phyloP scores from a whole-genome alignment of 2,888 invertebrate genomes.

The Anaspis maculata region DNA sequence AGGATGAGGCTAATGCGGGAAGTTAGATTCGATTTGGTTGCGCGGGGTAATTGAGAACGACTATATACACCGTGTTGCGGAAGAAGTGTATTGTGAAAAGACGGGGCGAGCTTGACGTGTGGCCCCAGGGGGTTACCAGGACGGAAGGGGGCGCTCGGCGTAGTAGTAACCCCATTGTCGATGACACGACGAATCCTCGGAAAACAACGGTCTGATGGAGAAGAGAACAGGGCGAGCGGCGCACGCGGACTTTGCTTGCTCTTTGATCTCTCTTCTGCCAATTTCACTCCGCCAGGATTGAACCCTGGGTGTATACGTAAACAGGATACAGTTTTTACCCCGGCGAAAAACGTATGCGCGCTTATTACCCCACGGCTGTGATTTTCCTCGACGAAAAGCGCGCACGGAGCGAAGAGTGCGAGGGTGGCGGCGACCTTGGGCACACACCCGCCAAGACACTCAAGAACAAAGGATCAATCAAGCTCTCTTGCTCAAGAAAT shows the following conservation, averaged over 20 bases:
- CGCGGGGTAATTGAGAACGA: no score
- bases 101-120: slow-evolving; percentile 14
- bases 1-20: no score
- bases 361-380: slow-evolving; percentile 13
- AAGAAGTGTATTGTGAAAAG: slow-evolving; percentile 10
- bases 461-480: no score
- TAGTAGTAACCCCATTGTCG: slow-evolving; percentile 15
- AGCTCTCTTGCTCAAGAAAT: no score
- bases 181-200: slow-evolving; percentile 18
- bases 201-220: slow-evolving; percentile 16
- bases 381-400: slow-evolving; percentile 2
- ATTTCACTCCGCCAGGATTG: slow-evolving; percentile 22
- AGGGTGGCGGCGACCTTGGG: no score
- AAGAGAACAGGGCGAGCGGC: slow-evolving; percentile 7
- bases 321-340: slow-evolving; percentile 15
- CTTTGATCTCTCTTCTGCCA: slow-evolving; percentile 25
- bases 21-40: slow-evolving; percentile 16
- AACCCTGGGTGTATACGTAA: slow-evolving; percentile 16
- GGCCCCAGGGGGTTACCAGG: slow-evolving; percentile 18
- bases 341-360: slow-evolving; percentile 4
- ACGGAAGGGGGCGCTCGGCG: slow-evolving; percentile 11
- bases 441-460: no score
- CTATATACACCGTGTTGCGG: no score
- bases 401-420: no score
- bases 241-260: slow-evolving; percentile 4